Evolutionary conservation across 2,888 invertebrate species (phyloP).

Genomic region (Campoplex capitator): DNA sequence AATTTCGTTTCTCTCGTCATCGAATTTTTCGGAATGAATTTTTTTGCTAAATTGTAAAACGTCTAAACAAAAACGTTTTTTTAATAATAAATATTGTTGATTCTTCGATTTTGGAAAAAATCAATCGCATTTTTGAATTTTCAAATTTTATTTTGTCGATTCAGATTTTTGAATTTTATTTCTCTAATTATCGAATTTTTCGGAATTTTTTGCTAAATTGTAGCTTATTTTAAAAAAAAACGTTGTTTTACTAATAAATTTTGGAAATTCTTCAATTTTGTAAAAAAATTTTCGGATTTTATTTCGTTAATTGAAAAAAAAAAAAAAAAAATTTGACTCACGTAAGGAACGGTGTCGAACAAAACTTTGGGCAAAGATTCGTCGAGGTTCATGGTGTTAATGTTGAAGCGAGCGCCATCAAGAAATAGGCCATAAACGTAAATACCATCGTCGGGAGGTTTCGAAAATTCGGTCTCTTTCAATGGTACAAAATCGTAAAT

Average conservation of each 20-base stretch:
- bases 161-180: background rate
- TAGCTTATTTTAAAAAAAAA: background rate
- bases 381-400: slow-evolving; percentile 87
- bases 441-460: slow-evolving; percentile 90
- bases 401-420: slow-evolving; percentile 96
- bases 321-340: slow-evolving; percentile 81
- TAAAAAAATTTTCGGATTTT: background rate
- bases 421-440: slow-evolving; percentile 92
- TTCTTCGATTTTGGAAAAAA: background rate
- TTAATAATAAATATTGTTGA: background rate
- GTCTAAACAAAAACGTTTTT: too few species aligned
- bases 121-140: background rate
- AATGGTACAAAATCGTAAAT: slow-evolving; percentile 93
- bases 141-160: background rate
- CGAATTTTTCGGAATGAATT: background rate
- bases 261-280: background rate
- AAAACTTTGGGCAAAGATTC: slow-evolving; percentile 94
- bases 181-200: background rate
- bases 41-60: background rate
- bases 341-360: slow-evolving; percentile 92
- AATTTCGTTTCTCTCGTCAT: background rate
- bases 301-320: background rate
- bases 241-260: background rate
- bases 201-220: background rate
- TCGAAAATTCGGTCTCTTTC: slow-evolving; percentile 85